Evolutionary conservation across 2,797 vertebrate species (phyloP).

Genomic region (Tapirus indicus): DNA sequence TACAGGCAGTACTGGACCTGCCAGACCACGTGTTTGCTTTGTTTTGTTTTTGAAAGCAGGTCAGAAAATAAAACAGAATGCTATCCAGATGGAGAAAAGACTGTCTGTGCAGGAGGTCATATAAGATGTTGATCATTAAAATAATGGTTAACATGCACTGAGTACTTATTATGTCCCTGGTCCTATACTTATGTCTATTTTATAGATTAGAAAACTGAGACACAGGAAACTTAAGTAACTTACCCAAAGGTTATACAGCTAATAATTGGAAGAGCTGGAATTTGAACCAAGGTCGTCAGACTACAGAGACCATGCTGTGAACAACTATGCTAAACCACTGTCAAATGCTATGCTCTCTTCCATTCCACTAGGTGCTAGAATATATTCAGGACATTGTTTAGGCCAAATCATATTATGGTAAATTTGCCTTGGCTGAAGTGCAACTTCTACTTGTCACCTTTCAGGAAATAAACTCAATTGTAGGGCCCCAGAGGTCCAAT

Average conservation of each 20-base stretch:
- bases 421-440: not conserved
- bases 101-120: not conserved
- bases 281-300: not conserved
- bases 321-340: not conserved
- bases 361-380: not conserved
- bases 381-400: not conserved
- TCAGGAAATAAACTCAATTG: constrained; percentile 1
- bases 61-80: not conserved
- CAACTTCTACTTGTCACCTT: constrained; percentile 23
- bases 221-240: not conserved
- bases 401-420: not conserved
- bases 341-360: not conserved
- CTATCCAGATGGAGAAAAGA: not conserved
- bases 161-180: not conserved
- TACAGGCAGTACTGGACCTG: not conserved
- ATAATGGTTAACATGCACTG: constrained; percentile 14
- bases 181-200: not conserved
- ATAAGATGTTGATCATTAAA: constrained; percentile 13
- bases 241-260: not conserved
- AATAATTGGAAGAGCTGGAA: constrained; percentile 5
- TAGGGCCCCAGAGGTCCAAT: not conserved
- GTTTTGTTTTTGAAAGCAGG: not conserved
- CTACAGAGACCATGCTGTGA: not conserved
- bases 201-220: not conserved
- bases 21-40: not conserved